Conservation (phyloP, 2,113 vertebrate species). For the Natator depressus region DNA sequence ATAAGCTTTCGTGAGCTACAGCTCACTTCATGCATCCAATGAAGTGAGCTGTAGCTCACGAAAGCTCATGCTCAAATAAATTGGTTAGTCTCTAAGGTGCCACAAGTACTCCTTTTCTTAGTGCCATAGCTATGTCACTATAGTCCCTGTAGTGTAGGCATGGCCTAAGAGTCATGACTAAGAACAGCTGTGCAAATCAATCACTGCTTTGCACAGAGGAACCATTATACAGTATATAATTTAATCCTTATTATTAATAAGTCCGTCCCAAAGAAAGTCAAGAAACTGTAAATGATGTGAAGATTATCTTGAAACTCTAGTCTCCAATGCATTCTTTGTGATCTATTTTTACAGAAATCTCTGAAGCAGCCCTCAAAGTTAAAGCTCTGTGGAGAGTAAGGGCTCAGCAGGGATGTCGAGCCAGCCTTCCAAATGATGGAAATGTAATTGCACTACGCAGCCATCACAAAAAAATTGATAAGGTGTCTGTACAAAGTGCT, state of each 20-base stretch:
- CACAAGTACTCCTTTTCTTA: no score
- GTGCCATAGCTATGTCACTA: not conserved
- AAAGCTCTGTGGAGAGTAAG: slow-evolving; percentile 51
- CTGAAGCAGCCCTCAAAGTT: not conserved
- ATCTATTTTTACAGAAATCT: slow-evolving; percentile 55
- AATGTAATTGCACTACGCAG: not conserved
- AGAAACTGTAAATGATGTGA: slow-evolving; percentile 42
- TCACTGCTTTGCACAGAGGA: accelerated
- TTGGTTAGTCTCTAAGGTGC: no score
- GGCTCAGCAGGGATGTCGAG: slow-evolving; percentile 7
- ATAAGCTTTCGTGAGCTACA: no score
- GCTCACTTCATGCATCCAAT: no score
- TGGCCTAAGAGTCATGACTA: not conserved
- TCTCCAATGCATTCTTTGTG: slow-evolving; percentile 8
- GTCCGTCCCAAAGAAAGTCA: slow-evolving; percentile 29
- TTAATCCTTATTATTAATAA: slow-evolving; percentile 50
- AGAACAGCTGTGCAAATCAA: not conserved
- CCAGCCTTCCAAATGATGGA: slow-evolving; percentile 2
- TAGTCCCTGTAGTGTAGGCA: not conserved
- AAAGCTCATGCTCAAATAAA: no score
- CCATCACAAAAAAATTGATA: slow-evolving; percentile 36
- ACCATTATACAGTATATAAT: not conserved
- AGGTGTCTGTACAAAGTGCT: slow-evolving; percentile 37
- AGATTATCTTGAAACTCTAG: not conserved
- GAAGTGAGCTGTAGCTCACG: no score